phyloP scores from a whole-genome alignment of 2,113 vertebrate species.

The Podilymbus podiceps region DNA sequence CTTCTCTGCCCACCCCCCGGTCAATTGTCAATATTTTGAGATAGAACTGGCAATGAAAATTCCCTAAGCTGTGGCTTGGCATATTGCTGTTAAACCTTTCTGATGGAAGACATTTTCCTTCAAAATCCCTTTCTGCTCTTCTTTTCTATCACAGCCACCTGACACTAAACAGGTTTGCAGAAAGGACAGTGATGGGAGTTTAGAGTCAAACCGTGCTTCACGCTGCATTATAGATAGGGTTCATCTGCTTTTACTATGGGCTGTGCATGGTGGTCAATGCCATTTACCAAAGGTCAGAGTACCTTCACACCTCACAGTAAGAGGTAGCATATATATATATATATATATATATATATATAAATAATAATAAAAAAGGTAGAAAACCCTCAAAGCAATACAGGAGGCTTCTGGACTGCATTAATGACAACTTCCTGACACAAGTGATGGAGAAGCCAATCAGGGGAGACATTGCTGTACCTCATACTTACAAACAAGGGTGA shows the following conservation, averaged over 20 bases:
- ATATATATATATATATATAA: too few relatives aligned
- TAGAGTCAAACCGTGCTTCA: not conserved
- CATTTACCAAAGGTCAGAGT: not conserved
- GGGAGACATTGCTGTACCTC: not conserved
- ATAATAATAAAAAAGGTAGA: not conserved
- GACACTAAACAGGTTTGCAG: not conserved
- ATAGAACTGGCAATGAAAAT: not conserved
- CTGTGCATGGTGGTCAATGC: not conserved
- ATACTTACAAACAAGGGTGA: not conserved
- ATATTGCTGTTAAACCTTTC: not conserved
- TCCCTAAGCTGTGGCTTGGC: not conserved
- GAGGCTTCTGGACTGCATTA: not conserved
- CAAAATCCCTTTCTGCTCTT: not conserved
- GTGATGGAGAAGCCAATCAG: not conserved
- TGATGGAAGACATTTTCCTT: not conserved
- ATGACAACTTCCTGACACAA: not conserved
- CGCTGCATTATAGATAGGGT: not conserved
- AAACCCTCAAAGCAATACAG: not conserved
- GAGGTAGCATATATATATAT: too few relatives aligned
- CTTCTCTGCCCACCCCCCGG: accelerated
- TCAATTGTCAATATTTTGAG: not conserved
- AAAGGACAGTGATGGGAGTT: not conserved
- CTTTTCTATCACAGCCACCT: not conserved
- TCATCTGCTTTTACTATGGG: not conserved
- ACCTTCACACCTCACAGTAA: not conserved